Conservation (phyloP, 2,888 invertebrate species). For the Eristalis tenax region DNA sequence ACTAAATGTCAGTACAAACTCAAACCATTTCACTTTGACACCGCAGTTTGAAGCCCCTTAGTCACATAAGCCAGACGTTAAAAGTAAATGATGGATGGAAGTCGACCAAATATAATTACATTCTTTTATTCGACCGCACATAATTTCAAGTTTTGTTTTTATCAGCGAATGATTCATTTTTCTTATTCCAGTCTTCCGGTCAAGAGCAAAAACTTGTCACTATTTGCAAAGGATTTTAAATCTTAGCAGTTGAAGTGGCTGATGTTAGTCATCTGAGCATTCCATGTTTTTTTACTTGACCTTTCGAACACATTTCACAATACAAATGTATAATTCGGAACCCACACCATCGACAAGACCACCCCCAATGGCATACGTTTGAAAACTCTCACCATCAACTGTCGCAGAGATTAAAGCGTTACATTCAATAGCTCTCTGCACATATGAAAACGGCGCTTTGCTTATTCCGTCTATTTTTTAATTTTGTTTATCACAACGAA, state of each 20-base stretch:
- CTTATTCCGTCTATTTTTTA: neutral
- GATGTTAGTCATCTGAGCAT: no score
- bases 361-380: neutral
- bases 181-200: neutral
- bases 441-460: slow-evolving; percentile 9
- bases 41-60: neutral
- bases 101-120: neutral
- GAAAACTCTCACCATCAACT: neutral
- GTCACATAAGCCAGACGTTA: neutral
- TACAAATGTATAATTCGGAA: no score
- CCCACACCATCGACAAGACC: neutral
- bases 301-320: neutral
- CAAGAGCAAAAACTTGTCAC: neutral
- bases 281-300: no score
- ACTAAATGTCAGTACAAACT: no score
- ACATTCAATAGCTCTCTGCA: slow-evolving; percentile 2
- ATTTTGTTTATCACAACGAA: slow-evolving; percentile 3
- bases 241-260: no score
- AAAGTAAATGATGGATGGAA: neutral
- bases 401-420: neutral
- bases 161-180: neutral
- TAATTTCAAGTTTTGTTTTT: neutral
- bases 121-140: neutral
- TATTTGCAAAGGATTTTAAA: no score
- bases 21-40: no score